These are phyloP conservation scores for Glomeris maerens DNA, from an alignment of 1,140 invertebrate species.

Conservation along the genomic window DNA sequence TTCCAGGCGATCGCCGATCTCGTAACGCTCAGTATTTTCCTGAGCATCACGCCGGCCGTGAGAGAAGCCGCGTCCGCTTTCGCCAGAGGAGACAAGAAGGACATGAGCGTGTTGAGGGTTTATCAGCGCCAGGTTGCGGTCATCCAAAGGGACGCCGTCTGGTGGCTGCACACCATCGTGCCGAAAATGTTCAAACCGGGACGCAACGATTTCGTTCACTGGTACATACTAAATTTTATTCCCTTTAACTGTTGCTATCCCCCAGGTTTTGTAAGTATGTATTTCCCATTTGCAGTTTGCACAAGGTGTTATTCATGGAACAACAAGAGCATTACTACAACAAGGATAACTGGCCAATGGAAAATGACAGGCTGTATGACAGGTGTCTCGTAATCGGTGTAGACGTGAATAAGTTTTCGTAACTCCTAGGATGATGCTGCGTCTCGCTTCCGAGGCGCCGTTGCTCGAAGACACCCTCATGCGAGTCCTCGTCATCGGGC, in stretches of 20 bases:
- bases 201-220: slow-evolving; percentile 55
- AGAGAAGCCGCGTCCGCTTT: slow-evolving; percentile 46
- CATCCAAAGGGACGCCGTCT: slow-evolving; percentile 64
- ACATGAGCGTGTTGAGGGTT: slow-evolving; percentile 31
- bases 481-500: slow-evolving; percentile 62
- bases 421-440: slow-evolving; percentile 44
- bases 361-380: slow-evolving; percentile 48
- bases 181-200: slow-evolving; percentile 55
- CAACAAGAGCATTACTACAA: slow-evolving; percentile 72
- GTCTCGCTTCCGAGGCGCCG: slow-evolving; percentile 73
- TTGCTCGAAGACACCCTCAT: slow-evolving; percentile 66
- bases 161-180: slow-evolving; percentile 71
- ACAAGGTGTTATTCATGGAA: slow-evolving; percentile 78
- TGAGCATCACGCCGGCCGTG: slow-evolving; percentile 59
- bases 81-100: slow-evolving; percentile 43
- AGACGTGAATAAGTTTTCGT: not conserved
- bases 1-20: slow-evolving; percentile 71
- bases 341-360: slow-evolving; percentile 86
- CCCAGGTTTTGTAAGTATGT: slow-evolving; percentile 6
- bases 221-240: too few species aligned
- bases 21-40: slow-evolving; percentile 66
- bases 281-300: slow-evolving; percentile 35
- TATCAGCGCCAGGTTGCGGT: slow-evolving; percentile 54
- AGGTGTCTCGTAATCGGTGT: too few species aligned
- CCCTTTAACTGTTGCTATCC: too few species aligned